phyloP scores from a whole-genome alignment of 92 coral and sea anemone genomes.

The Actinostola sp. region DNA sequence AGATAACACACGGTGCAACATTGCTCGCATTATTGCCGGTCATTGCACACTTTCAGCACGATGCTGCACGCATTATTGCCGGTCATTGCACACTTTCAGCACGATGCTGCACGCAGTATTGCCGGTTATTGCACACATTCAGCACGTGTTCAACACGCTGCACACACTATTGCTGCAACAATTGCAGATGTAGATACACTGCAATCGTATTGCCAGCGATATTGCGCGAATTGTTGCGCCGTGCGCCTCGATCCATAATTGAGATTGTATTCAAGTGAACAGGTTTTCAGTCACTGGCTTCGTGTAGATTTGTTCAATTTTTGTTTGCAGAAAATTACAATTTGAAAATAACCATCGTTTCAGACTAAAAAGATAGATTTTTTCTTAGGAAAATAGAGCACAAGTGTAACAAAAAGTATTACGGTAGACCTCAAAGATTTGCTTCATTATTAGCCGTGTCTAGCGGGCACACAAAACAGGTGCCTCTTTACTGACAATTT shows the following conservation, averaged over 20 bases:
- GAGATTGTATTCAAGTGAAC: too few relatives aligned
- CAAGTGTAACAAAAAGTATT: slow-evolving; percentile 2
- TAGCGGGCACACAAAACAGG: too few relatives aligned
- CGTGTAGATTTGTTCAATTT: background rate
- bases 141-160: too few relatives aligned
- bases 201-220: too few relatives aligned
- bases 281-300: background rate
- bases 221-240: too few relatives aligned
- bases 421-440: background rate
- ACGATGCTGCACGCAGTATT: background rate
- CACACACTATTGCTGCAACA: background rate
- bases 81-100: background rate
- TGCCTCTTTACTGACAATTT: background rate
- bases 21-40: background rate
- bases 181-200: too few relatives aligned
- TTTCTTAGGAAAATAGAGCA: slow-evolving; percentile 9
- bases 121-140: background rate
- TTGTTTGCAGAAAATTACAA: background rate
- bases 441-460: too few relatives aligned
- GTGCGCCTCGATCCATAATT: too few relatives aligned
- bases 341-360: background rate
- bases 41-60: background rate
- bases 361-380: background rate
- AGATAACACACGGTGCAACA: too few relatives aligned
- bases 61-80: background rate